Percentiles rank a stretch among this genome's conserved stretches.
These are phyloP conservation scores for Cyprinus carpio DNA, from an alignment of 2,113 vertebrate species.

Conservation along the genomic window DNA sequence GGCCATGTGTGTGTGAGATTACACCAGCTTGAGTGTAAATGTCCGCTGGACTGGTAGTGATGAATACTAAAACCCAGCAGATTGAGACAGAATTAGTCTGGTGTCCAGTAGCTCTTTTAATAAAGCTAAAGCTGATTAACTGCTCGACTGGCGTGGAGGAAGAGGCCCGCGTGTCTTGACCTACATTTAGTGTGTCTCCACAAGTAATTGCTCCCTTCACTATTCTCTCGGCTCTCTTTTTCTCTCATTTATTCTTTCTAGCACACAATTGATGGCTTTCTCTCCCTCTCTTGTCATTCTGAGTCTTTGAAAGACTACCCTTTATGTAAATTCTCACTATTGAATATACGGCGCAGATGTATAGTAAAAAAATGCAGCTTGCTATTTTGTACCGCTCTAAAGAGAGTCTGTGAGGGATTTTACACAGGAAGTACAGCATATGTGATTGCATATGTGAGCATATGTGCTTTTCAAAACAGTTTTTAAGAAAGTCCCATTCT, in stretches of 20 bases:
- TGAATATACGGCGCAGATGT: slow-evolving; percentile 34
- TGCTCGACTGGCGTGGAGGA: slow-evolving; percentile 40
- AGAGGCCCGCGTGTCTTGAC: slow-evolving; percentile 53
- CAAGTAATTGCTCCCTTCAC: slow-evolving; percentile 43
- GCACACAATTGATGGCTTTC: slow-evolving; percentile 55
- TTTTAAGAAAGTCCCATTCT: slow-evolving; percentile 22
- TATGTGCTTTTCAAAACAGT: slow-evolving; percentile 36
- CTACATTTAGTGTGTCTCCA: slow-evolving; percentile 54
- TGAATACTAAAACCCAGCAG: slow-evolving; percentile 35
- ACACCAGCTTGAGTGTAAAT: slow-evolving; percentile 30
- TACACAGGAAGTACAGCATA: slow-evolving; percentile 44
- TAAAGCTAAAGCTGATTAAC: slow-evolving; percentile 56
- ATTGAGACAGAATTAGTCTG: slow-evolving; percentile 52
- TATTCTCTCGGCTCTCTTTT: neutral
- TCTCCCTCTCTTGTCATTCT: slow-evolving; percentile 21
- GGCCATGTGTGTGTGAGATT: slow-evolving; percentile 4
- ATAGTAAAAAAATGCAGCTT: slow-evolving; percentile 43
- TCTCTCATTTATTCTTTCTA: slow-evolving; percentile 39
- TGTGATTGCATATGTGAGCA: too few relatives aligned
- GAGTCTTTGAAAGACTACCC: slow-evolving; percentile 17
- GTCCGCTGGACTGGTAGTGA: slow-evolving; percentile 11
- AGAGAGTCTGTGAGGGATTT: slow-evolving; percentile 13
- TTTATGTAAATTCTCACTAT: slow-evolving; percentile 46
- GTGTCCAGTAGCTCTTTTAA: slow-evolving; percentile 52
- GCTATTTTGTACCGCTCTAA: slow-evolving; percentile 5